A percentile compares a stretch with the other conserved stretches of the same genome.
These are phyloP conservation scores for Epirrita christyi DNA, from an alignment of 2,888 invertebrate genomes.

Conservation along the genomic window DNA sequence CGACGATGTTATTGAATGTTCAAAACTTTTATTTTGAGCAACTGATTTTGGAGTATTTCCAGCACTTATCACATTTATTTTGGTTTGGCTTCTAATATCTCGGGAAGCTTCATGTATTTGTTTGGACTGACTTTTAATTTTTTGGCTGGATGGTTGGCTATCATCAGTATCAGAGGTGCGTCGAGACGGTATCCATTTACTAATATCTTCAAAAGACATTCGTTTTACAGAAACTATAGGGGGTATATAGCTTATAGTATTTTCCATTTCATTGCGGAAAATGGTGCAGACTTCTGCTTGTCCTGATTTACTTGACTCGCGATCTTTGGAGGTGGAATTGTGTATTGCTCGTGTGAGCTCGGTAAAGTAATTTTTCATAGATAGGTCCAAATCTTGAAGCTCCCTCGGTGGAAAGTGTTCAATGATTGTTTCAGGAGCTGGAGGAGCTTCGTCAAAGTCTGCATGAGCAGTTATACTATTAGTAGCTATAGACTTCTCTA, in stretches of 20 bases:
- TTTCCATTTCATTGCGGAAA: neutral
- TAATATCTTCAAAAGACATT: slow-evolving; percentile 49
- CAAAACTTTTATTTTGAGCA: neutral
- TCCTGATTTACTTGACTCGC: slow-evolving; percentile 11
- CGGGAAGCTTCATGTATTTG: neutral
- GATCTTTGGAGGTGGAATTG: slow-evolving; percentile 23
- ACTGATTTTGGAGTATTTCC: slow-evolving; percentile 3
- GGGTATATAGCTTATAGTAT: slow-evolving; percentile 31
- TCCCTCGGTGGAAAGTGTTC: slow-evolving; percentile 53
- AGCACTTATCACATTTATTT: no score
- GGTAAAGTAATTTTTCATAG: slow-evolving; percentile 54
- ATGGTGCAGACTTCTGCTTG: slow-evolving; percentile 5
- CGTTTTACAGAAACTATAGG: slow-evolving; percentile 46
- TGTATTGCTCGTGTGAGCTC: slow-evolving; percentile 52
- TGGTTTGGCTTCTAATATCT: neutral
- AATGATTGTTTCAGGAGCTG: slow-evolving; percentile 45
- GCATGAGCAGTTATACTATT: slow-evolving; percentile 68
- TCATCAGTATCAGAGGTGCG: slow-evolving; percentile 21
- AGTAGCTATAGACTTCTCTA: slow-evolving; percentile 58
- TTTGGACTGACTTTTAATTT: neutral
- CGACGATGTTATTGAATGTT: neutral
- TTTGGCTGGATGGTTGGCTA: slow-evolving; percentile 7
- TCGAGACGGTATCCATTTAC: slow-evolving; percentile 35
- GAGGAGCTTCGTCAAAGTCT: slow-evolving; percentile 60
- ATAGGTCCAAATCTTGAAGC: slow-evolving; percentile 50